Base-by-base conservation (phyloP, 2,888 invertebrate species). In the Holacanthella duospinosa region DNA sequence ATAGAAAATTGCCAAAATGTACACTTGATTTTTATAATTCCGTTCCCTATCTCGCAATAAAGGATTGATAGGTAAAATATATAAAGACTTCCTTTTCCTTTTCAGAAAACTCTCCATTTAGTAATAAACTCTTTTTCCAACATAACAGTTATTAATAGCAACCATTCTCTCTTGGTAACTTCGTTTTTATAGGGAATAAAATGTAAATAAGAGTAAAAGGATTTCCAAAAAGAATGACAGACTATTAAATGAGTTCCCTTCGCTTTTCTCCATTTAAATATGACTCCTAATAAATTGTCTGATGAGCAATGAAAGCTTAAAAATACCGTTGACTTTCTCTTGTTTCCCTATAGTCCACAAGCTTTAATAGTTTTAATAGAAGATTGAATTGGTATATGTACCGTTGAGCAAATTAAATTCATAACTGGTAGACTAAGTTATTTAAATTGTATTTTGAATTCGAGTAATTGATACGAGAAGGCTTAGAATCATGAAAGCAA, bases 281-380 rank as follows among this genome's bases (percentile, higher is more conserved):
- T 12, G 36, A 16, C 36, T 48, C 16, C 48, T 48, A 48, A 48
- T 48, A 48, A 48, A 48, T 48, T 16, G 6, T 48, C n/a, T 48
- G 48, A 48, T 48, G 48, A 48, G 48, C n/a, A 48, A 48, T 48
- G 19, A 48, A 48, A 48, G 48, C 48, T n/a, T n/a, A 9, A 21
- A 21, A 48, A 21, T 12, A 36, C 36, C 36, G 36, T 36, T 36
- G 36, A 36, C 16, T 36, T 36, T 36, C 16, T 36, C 16, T 36
- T 36, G 36, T 36, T 12, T 6, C 36, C n/a, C n/a, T n/a, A n/a
- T n/a, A n/a, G n/a, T 36, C 16, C 6, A 36, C 36, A 36, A 36
- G 9, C 36, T 36, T 36, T 16, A 36, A 36, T 36, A 12, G 36
- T 36, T 16, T 36, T 16, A 36, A 12, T 36, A 12, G 6, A 36